Conservation (phyloP, 2,888 invertebrate genomes). For the Agrotis segetum region DNA sequence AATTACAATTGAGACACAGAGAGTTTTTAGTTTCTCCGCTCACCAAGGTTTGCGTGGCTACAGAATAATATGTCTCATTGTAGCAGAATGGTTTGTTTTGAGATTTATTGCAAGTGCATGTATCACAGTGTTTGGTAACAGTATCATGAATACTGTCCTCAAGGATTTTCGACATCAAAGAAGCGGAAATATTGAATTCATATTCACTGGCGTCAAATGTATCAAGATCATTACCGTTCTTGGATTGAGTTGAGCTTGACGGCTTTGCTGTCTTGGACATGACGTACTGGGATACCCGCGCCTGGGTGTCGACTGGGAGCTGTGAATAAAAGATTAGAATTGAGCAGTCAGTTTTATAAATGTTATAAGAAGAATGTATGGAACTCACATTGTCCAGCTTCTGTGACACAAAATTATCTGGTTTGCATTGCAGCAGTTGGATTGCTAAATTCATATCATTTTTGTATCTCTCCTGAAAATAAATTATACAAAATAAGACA, state of each 20-base stretch:
- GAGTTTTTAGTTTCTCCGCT: slow-evolving; percentile 88
- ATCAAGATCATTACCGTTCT: slow-evolving; percentile 84
- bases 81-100: slow-evolving; percentile 89
- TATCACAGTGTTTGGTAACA: slow-evolving; percentile 95
- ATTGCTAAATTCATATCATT: slow-evolving; percentile 98
- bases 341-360: slow-evolving; percentile 29
- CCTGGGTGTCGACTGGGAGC: slow-evolving; percentile 97
- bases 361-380: slow-evolving; percentile 18
- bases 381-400: slow-evolving; percentile 96
- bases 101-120: slow-evolving; percentile 93
- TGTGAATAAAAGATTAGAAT: slow-evolving; percentile 82
- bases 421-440: slow-evolving; percentile 98
- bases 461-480: slow-evolving; percentile 96
- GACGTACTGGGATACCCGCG: slow-evolving; percentile 95
- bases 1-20: slow-evolving; percentile 92
- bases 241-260: slow-evolving; percentile 84
- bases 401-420: slow-evolving; percentile 98
- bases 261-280: slow-evolving; percentile 91
- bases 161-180: slow-evolving; percentile 97
- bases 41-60: slow-evolving; percentile 92
- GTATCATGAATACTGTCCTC: slow-evolving; percentile 96
- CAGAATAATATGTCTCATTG: slow-evolving; percentile 90
- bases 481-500: slow-evolving; percentile 5
- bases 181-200: slow-evolving; percentile 95
- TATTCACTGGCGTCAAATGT: slow-evolving; percentile 91